Percentiles rank a stretch among this genome's conserved stretches.
These are phyloP conservation scores for Ptychadena robeensis DNA, from an alignment of 2,797 vertebrate genomes.

Conservation along the genomic window DNA sequence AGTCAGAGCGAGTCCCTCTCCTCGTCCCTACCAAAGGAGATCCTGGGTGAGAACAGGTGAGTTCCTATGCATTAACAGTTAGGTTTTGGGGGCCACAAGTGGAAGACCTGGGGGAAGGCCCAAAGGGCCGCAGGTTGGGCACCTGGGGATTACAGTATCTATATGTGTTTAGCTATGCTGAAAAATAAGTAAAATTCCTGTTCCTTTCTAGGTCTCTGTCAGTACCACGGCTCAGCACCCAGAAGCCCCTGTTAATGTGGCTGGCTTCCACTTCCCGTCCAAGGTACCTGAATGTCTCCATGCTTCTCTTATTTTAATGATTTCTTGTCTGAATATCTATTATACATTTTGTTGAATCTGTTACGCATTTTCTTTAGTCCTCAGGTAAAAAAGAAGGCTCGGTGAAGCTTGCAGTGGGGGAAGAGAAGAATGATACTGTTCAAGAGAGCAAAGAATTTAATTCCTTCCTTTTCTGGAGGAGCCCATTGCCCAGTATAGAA, in stretches of 20 bases:
- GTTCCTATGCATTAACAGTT: no score
- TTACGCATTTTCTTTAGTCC: conserved; percentile 61
- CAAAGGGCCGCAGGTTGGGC: no score
- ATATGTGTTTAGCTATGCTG: no score
- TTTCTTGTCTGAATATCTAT: neutral
- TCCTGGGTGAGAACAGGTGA: no score
- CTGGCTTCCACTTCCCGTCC: conserved; percentile 89
- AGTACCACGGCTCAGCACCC: conserved; percentile 83
- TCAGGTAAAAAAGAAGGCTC: conserved; percentile 40
- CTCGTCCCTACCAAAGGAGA: no score
- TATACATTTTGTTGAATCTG: neutral
- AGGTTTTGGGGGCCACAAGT: no score
- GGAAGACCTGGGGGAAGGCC: no score
- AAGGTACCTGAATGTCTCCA: conserved; percentile 75
- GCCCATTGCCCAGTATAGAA: conserved; percentile 80
- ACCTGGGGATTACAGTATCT: no score
- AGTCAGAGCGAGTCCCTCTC: no score
- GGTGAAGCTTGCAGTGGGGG: accelerated
- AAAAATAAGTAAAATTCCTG: neutral
- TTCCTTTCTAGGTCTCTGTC: conserved; percentile 76
- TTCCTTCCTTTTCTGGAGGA: conserved; percentile 90
- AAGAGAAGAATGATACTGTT: accelerated
- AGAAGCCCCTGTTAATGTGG: conserved; percentile 83
- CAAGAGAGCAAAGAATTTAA: conserved; percentile 72
- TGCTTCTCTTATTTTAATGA: neutral